A percentile compares a stretch with the other conserved stretches of the same genome.
Evolutionary conservation across 2,888 invertebrate genomes (phyloP).

Genomic region (Ectobius pallidus): DNA sequence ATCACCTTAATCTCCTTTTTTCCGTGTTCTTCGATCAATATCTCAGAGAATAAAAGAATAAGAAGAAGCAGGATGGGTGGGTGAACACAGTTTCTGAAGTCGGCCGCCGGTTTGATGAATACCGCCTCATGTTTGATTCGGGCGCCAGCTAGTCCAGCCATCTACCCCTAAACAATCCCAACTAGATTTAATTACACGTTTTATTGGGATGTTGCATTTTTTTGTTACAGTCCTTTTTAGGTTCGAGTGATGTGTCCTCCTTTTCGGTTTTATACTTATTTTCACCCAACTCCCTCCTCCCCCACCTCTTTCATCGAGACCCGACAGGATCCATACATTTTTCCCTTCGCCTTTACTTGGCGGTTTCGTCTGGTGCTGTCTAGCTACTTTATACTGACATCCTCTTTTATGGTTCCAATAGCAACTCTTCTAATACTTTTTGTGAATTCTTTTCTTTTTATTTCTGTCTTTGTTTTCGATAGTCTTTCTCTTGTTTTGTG

Average conservation of each 20-base stretch:
- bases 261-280: no score
- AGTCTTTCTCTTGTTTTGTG: no score
- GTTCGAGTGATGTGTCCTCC: neutral
- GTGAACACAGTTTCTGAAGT: no score
- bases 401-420: constrained; percentile 6
- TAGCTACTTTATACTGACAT: neutral
- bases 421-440: neutral
- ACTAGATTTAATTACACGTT: constrained; percentile 24
- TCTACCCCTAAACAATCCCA: constrained; percentile 23
- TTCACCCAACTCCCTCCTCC: no score
- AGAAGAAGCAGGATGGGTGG: no score
- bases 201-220: constrained; percentile 20
- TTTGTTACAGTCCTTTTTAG: no score
- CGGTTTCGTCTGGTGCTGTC: no score
- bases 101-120: constrained; percentile 9
- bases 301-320: neutral
- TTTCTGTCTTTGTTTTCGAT: neutral
- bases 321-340: neutral
- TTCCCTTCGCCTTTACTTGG: neutral
- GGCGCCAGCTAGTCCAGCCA: constrained; percentile 8
- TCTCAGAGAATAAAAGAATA: no score
- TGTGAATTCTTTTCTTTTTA: neutral
- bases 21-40: neutral
- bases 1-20: no score
- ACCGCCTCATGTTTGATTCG: neutral